Evolutionary conservation across 2,797 vertebrate genomes (phyloP).

Genomic region (Triplophysa yarkandensis): DNA sequence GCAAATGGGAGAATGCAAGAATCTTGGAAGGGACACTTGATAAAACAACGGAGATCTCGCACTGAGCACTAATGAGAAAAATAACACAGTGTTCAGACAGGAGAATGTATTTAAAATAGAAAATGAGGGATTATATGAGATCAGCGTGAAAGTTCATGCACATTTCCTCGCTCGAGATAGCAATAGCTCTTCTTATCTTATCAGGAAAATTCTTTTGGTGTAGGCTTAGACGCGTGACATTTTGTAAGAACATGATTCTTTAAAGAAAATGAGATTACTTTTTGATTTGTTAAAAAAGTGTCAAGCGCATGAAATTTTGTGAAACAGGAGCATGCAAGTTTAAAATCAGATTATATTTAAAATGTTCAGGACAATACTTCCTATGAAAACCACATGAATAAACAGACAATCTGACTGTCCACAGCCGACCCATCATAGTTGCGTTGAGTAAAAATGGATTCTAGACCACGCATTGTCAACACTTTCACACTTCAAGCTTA

Average conservation of each 20-base stretch:
- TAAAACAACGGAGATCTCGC: constrained; percentile 14
- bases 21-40: background rate
- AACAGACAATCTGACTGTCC: background rate
- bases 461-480: background rate
- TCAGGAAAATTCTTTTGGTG: background rate
- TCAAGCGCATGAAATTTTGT: background rate
- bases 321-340: background rate
- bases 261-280: background rate
- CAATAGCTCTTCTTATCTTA: background rate
- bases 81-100: background rate
- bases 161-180: background rate
- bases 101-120: constrained; percentile 9
- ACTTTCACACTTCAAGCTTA: background rate
- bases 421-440: background rate
- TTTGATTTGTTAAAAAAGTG: background rate
- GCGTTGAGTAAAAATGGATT: background rate
- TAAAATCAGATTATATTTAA: background rate
- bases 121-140: background rate
- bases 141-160: constrained; percentile 1
- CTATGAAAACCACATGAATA: background rate
- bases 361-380: background rate
- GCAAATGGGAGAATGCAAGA: constrained; percentile 4
- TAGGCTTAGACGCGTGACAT: background rate
- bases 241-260: background rate
- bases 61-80: constrained; percentile 18